These are phyloP conservation scores for Pterocles orientalis DNA, from an alignment of 2,113 vertebrate genomes.

Conservation along the genomic window DNA sequence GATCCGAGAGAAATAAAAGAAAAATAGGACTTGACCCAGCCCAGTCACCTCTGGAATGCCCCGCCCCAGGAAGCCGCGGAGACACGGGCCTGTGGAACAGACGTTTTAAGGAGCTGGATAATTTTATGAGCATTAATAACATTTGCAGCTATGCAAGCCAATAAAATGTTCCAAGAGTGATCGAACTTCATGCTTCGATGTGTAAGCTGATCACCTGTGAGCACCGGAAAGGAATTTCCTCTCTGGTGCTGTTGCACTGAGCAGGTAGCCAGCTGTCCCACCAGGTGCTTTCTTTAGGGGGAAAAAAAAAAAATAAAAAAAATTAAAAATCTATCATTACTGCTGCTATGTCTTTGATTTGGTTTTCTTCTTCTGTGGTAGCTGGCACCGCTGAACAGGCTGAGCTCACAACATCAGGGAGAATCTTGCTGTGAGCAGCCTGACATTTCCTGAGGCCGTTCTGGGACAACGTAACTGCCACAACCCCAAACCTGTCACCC, in stretches of 20 bases:
- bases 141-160: constrained; percentile 70
- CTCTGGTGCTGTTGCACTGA: not conserved
- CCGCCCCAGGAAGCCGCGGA: constrained; percentile 39
- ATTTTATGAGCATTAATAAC: constrained; percentile 74
- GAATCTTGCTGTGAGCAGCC: not conserved
- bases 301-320: not conserved
- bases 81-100: constrained; percentile 38
- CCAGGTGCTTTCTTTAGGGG: not conserved
- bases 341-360: not conserved
- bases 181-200: constrained; percentile 66
- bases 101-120: constrained; percentile 63
- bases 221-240: constrained; percentile 60
- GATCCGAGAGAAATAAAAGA: constrained; percentile 28
- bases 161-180: constrained; percentile 69
- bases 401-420: not conserved
- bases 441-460: not conserved
- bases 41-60: constrained; percentile 24
- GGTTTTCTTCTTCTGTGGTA: not conserved
- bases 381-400: not conserved
- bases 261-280: constrained; percentile 19
- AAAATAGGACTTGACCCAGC: not conserved
- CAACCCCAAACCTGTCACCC: not conserved
- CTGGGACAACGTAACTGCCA: accelerated
- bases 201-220: constrained; percentile 68
- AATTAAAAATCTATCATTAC: not conserved